phyloP scores from a whole-genome alignment of 2,797 vertebrate species.

The Acipenser transmontanus region DNA sequence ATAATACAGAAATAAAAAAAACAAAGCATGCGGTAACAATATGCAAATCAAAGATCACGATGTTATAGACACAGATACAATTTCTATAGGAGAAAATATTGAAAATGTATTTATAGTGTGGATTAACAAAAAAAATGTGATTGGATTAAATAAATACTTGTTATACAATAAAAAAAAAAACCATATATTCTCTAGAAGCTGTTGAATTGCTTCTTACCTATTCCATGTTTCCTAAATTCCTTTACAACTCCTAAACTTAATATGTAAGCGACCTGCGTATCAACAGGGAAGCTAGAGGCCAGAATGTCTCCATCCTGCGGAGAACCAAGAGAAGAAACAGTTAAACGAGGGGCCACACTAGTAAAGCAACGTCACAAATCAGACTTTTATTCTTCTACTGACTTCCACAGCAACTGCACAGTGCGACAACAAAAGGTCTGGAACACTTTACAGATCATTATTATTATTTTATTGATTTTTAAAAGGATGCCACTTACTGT shows the following conservation, averaged over 20 bases:
- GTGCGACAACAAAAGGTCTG: too few relatives aligned
- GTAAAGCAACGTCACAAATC: too few relatives aligned
- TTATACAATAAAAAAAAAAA: background rate
- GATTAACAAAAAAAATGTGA: too few relatives aligned
- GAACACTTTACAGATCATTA: too few relatives aligned
- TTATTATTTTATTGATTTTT: too few relatives aligned
- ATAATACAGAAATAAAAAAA: background rate
- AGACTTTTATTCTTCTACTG: too few relatives aligned
- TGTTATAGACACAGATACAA: too few relatives aligned
- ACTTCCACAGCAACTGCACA: too few relatives aligned
- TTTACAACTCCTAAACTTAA: slow-evolving; percentile 95
- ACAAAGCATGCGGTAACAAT: too few relatives aligned
- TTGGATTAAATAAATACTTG: background rate
- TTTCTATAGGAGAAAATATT: too few relatives aligned
- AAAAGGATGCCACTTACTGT: background rate
- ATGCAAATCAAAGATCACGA: too few relatives aligned
- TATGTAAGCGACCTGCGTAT: slow-evolving; percentile 97
- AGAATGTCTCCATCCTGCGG: slow-evolving; percentile 94
- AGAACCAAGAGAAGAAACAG: slow-evolving; percentile 16
- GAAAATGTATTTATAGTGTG: too few relatives aligned
- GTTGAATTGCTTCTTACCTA: slow-evolving; percentile 65
- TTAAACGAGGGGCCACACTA: fast-evolving
- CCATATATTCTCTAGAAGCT: background rate
- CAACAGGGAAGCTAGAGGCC: slow-evolving; percentile 90
- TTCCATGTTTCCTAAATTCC: slow-evolving; percentile 95